phyloP scores from a whole-genome alignment of 2,888 invertebrate species.

The Phyllotreta striolata region DNA sequence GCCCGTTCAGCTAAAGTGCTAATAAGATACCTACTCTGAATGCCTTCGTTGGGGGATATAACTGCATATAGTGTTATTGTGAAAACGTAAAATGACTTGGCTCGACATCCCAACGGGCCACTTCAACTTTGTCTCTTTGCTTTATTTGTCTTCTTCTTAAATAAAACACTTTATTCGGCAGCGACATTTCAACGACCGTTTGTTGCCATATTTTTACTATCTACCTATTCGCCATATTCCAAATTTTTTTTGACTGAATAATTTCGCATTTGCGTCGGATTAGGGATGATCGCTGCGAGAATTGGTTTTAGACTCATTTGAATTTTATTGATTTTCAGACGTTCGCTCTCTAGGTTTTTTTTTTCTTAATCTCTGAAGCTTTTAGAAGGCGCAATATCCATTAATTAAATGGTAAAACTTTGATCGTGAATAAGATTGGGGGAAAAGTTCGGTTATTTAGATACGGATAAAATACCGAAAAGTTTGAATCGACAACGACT shows the following conservation, averaged over 20 bases:
- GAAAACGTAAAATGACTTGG: conserved; percentile 21
- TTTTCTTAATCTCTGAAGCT: conserved; percentile 11
- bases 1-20: conserved; percentile 24
- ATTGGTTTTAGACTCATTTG: not conserved
- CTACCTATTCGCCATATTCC: too few relatives aligned
- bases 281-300: too few relatives aligned
- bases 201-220: too few relatives aligned
- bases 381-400: conserved; percentile 22
- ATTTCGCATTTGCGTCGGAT: not conserved
- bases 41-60: conserved; percentile 14
- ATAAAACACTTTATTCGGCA: conserved; percentile 1
- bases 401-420: conserved; percentile 31
- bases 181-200: too few relatives aligned
- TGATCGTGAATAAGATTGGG: conserved; percentile 24
- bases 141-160: conserved; percentile 14
- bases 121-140: conserved; percentile 11
- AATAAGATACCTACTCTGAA: conserved; percentile 27
- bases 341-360: conserved; percentile 12
- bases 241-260: too few relatives aligned
- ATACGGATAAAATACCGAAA: conserved; percentile 23
- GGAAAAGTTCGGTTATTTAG: conserved; percentile 27
- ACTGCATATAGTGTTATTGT: conserved; percentile 25
- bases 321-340: conserved; percentile 19
- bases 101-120: conserved; percentile 20
- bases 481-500: conserved; percentile 26